These are phyloP conservation scores for Helicoverpa armigera DNA, from an alignment of 1,140 invertebrate species.

Conservation along the genomic window DNA sequence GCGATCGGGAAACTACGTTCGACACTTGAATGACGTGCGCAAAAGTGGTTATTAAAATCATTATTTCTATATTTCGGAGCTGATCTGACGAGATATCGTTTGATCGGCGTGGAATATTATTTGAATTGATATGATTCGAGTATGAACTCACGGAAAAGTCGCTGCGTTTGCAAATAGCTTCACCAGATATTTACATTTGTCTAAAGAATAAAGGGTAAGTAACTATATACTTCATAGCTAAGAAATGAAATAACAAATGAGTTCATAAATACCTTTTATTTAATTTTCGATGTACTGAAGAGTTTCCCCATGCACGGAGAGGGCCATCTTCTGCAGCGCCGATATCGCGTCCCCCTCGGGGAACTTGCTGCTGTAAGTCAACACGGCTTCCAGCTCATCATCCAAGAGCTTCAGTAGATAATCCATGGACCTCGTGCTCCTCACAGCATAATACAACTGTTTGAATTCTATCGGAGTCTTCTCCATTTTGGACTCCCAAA, in stretches of 20 bases:
- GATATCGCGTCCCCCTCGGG: conserved; percentile 73
- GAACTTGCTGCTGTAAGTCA: conserved; percentile 71
- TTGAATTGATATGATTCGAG: background rate
- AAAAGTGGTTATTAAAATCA: conserved; percentile 27
- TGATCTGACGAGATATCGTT: background rate
- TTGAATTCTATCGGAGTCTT: conserved; percentile 72
- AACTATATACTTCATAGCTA: background rate
- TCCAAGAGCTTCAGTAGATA: conserved; percentile 75
- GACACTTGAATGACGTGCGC: conserved; percentile 34
- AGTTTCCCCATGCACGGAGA: conserved; percentile 72
- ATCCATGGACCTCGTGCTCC: conserved; percentile 75
- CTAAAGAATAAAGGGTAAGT: background rate
- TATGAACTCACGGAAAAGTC: no score
- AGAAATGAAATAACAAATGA: conserved; percentile 16
- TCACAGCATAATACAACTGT: conserved; percentile 76
- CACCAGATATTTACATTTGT: background rate
- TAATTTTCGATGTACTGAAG: conserved; percentile 74
- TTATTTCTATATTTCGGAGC: conserved; percentile 1
- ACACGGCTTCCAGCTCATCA: conserved; percentile 70
- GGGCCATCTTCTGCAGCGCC: conserved; percentile 78
- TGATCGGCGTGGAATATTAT: background rate
- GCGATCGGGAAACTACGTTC: conserved; percentile 12
- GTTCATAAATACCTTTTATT: conserved; percentile 52
- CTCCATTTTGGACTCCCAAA: conserved; percentile 77
- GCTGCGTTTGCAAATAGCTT: background rate